These are phyloP conservation scores for Tridacna gigas DNA, from an alignment of 2,888 invertebrate genomes.

Conservation along the genomic window DNA sequence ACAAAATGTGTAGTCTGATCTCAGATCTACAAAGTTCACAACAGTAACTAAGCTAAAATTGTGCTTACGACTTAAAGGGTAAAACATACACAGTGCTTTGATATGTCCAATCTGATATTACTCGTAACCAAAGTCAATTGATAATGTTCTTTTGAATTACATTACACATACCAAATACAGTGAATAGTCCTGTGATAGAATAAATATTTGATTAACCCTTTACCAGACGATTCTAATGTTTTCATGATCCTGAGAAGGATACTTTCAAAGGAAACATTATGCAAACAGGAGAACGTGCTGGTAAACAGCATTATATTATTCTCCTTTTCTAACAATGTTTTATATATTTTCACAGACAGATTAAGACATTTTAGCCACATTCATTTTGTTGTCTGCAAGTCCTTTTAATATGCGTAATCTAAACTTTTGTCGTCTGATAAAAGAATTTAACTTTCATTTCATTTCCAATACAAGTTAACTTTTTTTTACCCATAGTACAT, in stretches of 20 bases:
- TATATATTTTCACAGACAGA: not conserved
- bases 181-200: conserved; percentile 6
- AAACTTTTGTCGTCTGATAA: too few species aligned
- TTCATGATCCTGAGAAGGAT: too few species aligned
- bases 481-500: too few species aligned
- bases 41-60: not conserved
- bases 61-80: not conserved
- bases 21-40: not conserved
- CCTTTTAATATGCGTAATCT: too few species aligned
- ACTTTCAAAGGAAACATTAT: not conserved
- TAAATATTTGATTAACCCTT: conserved; percentile 18
- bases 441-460: too few species aligned
- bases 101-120: not conserved
- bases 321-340: not conserved
- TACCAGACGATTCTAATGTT: too few species aligned
- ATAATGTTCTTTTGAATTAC: conserved; percentile 25
- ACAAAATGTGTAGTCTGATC: too few species aligned
- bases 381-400: not conserved
- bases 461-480: too few species aligned
- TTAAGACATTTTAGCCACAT: not conserved
- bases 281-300: not conserved
- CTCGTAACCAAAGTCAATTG: conserved; percentile 18
- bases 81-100: not conserved
- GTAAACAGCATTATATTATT: not conserved
- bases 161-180: conserved; percentile 4